Percentiles rank a stretch among this genome's conserved stretches.
phyloP scores from a whole-genome alignment of 2,113 vertebrate species.

The Sceloporus undulatus region DNA sequence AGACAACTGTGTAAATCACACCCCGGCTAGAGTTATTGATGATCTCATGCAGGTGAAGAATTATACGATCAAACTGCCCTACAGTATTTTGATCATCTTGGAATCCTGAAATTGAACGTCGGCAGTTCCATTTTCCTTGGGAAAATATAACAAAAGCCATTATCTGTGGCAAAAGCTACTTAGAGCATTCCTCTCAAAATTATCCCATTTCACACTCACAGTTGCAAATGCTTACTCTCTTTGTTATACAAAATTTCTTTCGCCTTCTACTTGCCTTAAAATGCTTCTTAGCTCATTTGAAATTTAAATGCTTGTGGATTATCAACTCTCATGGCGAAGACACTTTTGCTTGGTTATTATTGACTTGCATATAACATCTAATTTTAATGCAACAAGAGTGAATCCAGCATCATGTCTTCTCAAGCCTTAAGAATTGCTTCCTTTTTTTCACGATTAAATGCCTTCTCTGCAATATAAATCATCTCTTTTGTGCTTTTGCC shows the following conservation, averaged over 20 bases:
- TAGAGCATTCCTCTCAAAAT: constrained; percentile 64
- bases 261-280: constrained; percentile 38
- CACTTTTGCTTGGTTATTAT: constrained; percentile 41
- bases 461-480: constrained; percentile 35
- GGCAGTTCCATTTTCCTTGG: constrained; percentile 47
- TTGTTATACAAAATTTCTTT: constrained; percentile 63
- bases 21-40: constrained; percentile 62
- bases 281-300: constrained; percentile 51
- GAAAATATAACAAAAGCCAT: constrained; percentile 63
- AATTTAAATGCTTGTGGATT: constrained; percentile 57
- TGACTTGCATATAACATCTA: constrained; percentile 42
- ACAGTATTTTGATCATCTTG: constrained; percentile 62
- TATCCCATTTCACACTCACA: constrained; percentile 64
- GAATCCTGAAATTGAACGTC: constrained; percentile 69
- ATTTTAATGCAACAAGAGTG: background rate
- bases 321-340: constrained; percentile 57
- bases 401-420: constrained; percentile 49
- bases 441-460: constrained; percentile 56
- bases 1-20: constrained; percentile 71
- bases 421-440: constrained; percentile 4
- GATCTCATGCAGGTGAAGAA: constrained; percentile 65
- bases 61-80: constrained; percentile 62
- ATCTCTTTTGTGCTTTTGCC: constrained; percentile 52
- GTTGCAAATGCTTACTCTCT: constrained; percentile 66
- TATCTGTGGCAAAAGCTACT: constrained; percentile 65